These are phyloP conservation scores for Eristalinus aeneus DNA, from an alignment of 2,888 invertebrate species.

Conservation along the genomic window DNA sequence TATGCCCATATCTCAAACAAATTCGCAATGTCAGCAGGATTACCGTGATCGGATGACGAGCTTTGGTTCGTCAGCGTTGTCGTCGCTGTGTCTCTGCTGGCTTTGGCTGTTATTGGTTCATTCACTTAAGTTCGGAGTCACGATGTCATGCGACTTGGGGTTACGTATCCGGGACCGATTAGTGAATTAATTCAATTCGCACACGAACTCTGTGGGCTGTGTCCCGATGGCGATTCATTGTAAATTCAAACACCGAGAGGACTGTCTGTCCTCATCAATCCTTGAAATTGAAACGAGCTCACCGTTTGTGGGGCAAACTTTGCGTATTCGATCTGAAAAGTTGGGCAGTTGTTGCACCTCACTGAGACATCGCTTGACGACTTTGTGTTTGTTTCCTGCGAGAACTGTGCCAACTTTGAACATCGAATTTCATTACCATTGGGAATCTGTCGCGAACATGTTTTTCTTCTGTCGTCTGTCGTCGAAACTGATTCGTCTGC, in stretches of 20 bases:
- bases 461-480: not conserved
- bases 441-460: not conserved
- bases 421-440: not conserved
- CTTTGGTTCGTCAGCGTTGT: not conserved
- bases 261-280: not conserved
- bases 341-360: not conserved
- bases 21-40: slow-evolving; percentile 68
- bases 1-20: slow-evolving; percentile 62
- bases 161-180: not conserved
- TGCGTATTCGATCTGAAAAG: not conserved
- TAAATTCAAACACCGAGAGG: not conserved
- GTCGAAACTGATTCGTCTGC: not conserved
- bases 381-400: not conserved
- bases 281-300: not conserved
- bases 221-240: not conserved
- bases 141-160: not conserved
- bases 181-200: not conserved
- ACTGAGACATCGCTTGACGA: not conserved
- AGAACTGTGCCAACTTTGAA: not conserved
- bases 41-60: slow-evolving; percentile 57
- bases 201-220: not conserved
- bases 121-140: not conserved
- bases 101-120: slow-evolving; percentile 8
- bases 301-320: not conserved
- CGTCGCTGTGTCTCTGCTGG: not conserved